Evolutionary conservation across 37 sponge, comb jelly and placozoan genomes (phyloP).

Genomic region (Mnemiopsis leidyi): DNA sequence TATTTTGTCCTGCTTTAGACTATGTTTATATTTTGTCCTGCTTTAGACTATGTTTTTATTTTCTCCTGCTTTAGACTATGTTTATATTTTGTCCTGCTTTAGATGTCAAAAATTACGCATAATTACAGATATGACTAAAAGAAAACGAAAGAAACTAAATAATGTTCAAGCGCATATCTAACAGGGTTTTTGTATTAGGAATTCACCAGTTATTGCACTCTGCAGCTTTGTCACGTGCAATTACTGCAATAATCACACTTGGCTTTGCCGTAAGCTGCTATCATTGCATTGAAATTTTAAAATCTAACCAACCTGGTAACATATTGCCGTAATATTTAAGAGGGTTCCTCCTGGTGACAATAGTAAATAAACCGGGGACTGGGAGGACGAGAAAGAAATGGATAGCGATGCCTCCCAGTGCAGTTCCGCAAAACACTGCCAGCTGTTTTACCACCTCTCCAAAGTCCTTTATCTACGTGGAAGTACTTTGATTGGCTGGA

Average conservation of each 20-base stretch:
- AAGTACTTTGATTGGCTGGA: no score
- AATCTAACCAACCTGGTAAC: not conserved
- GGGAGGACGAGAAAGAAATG: constrained; percentile 86
- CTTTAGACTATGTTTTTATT: no score
- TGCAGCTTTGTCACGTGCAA: no score
- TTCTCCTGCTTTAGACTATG: no score
- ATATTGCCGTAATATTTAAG: constrained; percentile 67
- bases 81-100: no score
- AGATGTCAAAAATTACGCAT: no score
- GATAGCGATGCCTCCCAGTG: constrained; percentile 80
- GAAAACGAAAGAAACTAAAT: no score
- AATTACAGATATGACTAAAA: no score
- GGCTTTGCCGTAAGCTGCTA: not conserved
- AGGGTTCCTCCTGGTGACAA: constrained; percentile 85
- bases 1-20: no score
- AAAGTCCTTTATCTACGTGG: constrained; percentile 70
- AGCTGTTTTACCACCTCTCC: constrained; percentile 71
- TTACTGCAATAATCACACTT: no score
- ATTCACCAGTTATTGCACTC: not conserved
- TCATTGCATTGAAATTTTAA: not conserved
- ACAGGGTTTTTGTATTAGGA: not conserved
- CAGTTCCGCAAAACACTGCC: constrained; percentile 79
- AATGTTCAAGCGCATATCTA: no score
- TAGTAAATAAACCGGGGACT: constrained; percentile 80
- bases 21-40: no score